Base-by-base conservation (phyloP, 2,113 vertebrate species). In the Euleptes europaea region DNA sequence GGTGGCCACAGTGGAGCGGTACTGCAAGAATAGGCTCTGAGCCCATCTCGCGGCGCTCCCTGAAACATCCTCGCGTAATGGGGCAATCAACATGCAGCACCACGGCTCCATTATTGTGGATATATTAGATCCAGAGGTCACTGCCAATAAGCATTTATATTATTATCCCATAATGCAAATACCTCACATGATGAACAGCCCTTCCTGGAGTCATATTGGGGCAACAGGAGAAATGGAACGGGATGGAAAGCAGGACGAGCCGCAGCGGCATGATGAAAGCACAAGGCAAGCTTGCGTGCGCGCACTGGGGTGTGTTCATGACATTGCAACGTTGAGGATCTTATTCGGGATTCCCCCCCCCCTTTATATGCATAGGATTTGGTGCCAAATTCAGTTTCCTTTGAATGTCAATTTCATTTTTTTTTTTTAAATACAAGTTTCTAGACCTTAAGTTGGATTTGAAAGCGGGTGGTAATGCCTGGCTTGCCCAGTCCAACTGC, bases 131-230 rank as follows among this genome's bases (percentile, higher is more conserved):
- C 84, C 87, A 89, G 89, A 49, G 63, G 81, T 84, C 82, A 88
- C 83, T 85, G 38, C 87, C 88, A 85, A 88, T 67, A 88, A 74
- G 38, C 63, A 87, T 83, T 84, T 87, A 12, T 84, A 38, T 88
- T 84, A 38, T 88, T 85, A 86, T 85, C 83, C 79, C 91, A 65
- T 86, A 57, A 42, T 4, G 3, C 78, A 83, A 89, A 86, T 85
- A 79, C 85, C 89, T 92, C 90, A 69, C 93, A 84, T 88, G 81
- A 91, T 90, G 90, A 92, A 88, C 81, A 87, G 84, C 49, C 90
- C 92, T 86, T 77, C 35, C 78, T 75, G 60, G 15, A 80, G 77
- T 87, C 42, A 54, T 21, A 8, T 73, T 54, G 73, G 71, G 78
- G 78, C 65, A 91, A 77, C 80, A 88, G 78, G 84, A 78, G 86